Conservation (phyloP, 2,888 invertebrate genomes). For the Melipona beecheii region DNA sequence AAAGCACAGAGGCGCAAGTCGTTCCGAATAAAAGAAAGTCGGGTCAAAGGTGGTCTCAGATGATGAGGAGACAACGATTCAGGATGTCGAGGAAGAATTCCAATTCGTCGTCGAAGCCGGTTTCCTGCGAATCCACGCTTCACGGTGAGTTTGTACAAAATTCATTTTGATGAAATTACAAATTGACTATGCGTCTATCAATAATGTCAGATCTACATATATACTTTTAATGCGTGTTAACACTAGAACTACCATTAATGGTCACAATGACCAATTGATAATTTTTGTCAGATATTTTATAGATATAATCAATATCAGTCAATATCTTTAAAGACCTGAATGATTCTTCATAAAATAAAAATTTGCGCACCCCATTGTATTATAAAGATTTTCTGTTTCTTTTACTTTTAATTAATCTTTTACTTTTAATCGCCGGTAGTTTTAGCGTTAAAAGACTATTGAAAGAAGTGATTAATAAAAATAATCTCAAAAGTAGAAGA, state of each 20-base stretch:
- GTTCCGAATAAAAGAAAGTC: slow-evolving; percentile 64
- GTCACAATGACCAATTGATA: too few relatives aligned
- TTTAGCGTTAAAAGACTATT: too few relatives aligned
- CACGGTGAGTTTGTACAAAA: slow-evolving; percentile 54
- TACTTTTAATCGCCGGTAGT: too few relatives aligned
- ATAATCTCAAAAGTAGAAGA: neutral
- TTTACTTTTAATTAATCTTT: too few relatives aligned
- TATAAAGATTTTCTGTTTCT: too few relatives aligned
- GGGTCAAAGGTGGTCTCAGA: slow-evolving; percentile 86
- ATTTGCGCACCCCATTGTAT: too few relatives aligned
- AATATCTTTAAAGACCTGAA: too few relatives aligned
- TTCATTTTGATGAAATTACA: neutral
- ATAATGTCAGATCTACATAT: neutral
- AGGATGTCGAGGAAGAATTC: slow-evolving; percentile 85
- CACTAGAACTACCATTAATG: too few relatives aligned
- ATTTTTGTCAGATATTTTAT: too few relatives aligned
- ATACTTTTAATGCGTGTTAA: too few relatives aligned
- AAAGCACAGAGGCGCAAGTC: slow-evolving; percentile 32
- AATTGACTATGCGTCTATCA: neutral
- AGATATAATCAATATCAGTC: too few relatives aligned
- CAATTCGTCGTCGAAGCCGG: slow-evolving; percentile 39
- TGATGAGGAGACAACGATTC: slow-evolving; percentile 87
- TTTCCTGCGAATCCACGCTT: neutral
- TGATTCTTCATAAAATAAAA: too few relatives aligned
- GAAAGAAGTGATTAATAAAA: neutral